Evolutionary conservation across 2,797 vertebrate species (phyloP).

Genomic region (Pseudomugil gertrudae): DNA sequence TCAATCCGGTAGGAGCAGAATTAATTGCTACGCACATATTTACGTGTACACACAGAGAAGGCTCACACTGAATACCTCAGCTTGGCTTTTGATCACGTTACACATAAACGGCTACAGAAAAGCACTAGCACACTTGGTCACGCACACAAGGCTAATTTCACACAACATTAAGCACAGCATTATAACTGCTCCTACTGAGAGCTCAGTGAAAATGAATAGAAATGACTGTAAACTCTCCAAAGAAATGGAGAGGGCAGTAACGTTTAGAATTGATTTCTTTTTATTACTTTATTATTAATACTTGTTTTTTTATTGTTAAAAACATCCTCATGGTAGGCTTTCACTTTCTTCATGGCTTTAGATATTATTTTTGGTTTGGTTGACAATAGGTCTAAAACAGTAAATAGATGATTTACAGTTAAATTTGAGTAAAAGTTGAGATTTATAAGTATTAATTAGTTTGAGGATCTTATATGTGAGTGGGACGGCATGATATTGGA

Average conservation of each 20-base stretch:
- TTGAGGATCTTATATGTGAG: too few species aligned
- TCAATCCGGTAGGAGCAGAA: constrained; percentile 83
- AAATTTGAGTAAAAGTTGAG: neutral
- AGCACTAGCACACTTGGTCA: constrained; percentile 6
- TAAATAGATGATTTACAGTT: neutral
- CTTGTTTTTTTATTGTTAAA: neutral
- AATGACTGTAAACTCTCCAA: constrained; percentile 31
- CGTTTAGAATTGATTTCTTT: constrained; percentile 11
- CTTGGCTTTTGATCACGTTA: constrained; percentile 17
- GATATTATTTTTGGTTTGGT: too few species aligned
- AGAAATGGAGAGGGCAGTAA: constrained; percentile 27
- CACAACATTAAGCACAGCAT: constrained; percentile 72
- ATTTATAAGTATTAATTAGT: neutral
- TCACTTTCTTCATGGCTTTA: neutral
- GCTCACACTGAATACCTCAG: constrained; percentile 21
- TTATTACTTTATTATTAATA: constrained; percentile 5
- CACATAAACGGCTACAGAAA: constrained; percentile 32
- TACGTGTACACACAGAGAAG: constrained; percentile 17
- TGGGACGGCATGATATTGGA: too few species aligned
- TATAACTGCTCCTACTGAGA: constrained; percentile 60
- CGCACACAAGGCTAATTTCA: constrained; percentile 69
- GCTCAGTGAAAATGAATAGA: constrained; percentile 55
- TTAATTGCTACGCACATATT: constrained; percentile 20
- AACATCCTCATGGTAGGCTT: neutral
- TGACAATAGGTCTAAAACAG: neutral